Conservation (phyloP, 2,113 vertebrate species). For the Garra rufa region DNA sequence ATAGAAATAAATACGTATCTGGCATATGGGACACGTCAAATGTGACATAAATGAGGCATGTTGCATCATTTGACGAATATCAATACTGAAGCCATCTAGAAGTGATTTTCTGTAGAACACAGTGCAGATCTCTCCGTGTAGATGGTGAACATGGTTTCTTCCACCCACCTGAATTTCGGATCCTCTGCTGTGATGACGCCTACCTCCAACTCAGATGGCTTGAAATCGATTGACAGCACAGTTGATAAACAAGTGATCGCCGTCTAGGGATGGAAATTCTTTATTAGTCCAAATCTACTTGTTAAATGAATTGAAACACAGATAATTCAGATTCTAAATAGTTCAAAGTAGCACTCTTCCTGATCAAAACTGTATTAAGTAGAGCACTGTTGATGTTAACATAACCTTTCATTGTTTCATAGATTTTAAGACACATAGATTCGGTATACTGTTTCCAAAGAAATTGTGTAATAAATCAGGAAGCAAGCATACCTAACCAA, state of each 20-base stretch:
- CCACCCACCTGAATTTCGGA: conserved; percentile 84
- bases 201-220: conserved; percentile 87
- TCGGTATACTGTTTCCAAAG: neutral
- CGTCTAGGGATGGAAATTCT: conserved; percentile 70
- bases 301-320: neutral
- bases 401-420: neutral
- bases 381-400: neutral
- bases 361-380: neutral
- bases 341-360: neutral
- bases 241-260: conserved; percentile 88
- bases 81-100: neutral
- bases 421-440: neutral
- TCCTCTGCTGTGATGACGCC: conserved; percentile 86
- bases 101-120: neutral
- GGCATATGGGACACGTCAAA: neutral
- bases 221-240: conserved; percentile 89
- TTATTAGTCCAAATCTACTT: neutral
- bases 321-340: neutral
- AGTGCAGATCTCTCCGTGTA: neutral
- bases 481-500: neutral
- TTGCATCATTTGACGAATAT: conserved; percentile 8
- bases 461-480: conserved; percentile 1
- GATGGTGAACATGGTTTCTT: neutral
- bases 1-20: neutral
- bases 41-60: neutral